Conservation (phyloP, 2,888 invertebrate genomes). For the Apodemia duryi region DNA sequence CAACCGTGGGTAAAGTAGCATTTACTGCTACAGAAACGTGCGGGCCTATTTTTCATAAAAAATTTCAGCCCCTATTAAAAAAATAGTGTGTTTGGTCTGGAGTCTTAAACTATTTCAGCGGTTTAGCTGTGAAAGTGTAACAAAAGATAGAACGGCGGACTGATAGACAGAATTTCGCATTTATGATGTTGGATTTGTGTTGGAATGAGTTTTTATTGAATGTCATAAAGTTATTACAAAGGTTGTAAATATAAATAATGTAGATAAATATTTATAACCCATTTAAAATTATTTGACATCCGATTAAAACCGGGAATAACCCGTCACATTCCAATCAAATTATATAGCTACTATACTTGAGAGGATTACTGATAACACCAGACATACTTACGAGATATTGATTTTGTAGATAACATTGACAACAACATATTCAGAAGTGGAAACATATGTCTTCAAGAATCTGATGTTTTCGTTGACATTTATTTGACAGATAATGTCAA, state of each 20-base stretch:
- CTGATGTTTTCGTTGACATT: neutral
- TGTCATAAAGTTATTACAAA: slow-evolving; percentile 1
- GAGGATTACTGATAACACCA: neutral
- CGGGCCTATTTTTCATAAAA: too few species aligned
- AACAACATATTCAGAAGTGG: neutral
- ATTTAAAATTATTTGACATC: slow-evolving; percentile 3
- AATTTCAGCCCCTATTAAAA: too few species aligned
- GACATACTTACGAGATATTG: neutral
- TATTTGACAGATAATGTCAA: neutral
- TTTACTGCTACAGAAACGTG: too few species aligned
- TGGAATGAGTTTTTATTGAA: neutral
- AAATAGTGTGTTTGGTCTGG: too few species aligned
- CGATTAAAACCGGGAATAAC: neutral
- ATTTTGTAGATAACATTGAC: neutral
- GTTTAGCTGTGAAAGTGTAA: too few species aligned
- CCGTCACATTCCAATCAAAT: neutral
- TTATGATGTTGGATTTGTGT: neutral
- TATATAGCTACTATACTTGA: neutral
- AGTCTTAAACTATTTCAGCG: too few species aligned
- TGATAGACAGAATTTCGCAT: too few species aligned
- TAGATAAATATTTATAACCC: neutral
- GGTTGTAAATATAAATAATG: neutral
- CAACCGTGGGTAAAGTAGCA: too few species aligned
- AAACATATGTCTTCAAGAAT: neutral
- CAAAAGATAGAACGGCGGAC: too few species aligned